Evolutionary conservation across 2,888 invertebrate species (phyloP).

Genomic region (Tetanocera ferruginea): DNA sequence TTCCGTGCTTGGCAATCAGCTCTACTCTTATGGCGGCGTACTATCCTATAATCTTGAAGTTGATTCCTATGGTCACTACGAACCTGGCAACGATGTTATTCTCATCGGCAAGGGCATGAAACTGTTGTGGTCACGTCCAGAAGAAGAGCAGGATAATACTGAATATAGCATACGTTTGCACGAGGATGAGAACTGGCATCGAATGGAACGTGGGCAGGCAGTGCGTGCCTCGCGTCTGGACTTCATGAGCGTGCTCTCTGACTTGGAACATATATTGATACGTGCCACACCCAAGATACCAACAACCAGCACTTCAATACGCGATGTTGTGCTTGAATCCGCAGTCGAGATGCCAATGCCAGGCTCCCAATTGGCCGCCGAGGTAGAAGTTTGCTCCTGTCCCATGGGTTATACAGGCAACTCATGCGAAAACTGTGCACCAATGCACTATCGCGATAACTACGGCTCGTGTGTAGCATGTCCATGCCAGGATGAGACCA

Average conservation of each 20-base stretch:
- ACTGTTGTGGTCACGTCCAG: conserved; percentile 76
- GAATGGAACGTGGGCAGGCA: conserved; percentile 72
- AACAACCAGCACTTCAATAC: conserved; percentile 74
- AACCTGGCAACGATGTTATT: conserved; percentile 84
- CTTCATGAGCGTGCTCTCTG: conserved; percentile 86
- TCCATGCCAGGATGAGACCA: conserved; percentile 75
- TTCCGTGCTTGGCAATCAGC: conserved; percentile 79
- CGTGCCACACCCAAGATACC: conserved; percentile 80
- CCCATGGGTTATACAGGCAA: conserved; percentile 85
- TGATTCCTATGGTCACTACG: conserved; percentile 72
- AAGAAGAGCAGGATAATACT: conserved; percentile 50
- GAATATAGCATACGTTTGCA: conserved; percentile 74
- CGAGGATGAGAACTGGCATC: conserved; percentile 80
- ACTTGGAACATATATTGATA: conserved; percentile 85
- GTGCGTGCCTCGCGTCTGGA: conserved; percentile 81
- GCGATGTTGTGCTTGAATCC: conserved; percentile 89
- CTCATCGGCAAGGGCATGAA: conserved; percentile 84
- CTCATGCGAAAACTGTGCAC: conserved; percentile 84
- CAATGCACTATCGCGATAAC: conserved; percentile 80
- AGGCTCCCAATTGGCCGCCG: conserved; percentile 76
- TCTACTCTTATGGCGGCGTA: conserved; percentile 89
- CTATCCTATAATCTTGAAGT: conserved; percentile 82
- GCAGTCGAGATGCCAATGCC: conserved; percentile 72
- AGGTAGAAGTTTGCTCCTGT: conserved; percentile 89
- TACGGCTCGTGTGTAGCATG: conserved; percentile 74